These are phyloP conservation scores for Echinops telfairi DNA, from an alignment of 2,113 vertebrate genomes.

Conservation along the genomic window DNA sequence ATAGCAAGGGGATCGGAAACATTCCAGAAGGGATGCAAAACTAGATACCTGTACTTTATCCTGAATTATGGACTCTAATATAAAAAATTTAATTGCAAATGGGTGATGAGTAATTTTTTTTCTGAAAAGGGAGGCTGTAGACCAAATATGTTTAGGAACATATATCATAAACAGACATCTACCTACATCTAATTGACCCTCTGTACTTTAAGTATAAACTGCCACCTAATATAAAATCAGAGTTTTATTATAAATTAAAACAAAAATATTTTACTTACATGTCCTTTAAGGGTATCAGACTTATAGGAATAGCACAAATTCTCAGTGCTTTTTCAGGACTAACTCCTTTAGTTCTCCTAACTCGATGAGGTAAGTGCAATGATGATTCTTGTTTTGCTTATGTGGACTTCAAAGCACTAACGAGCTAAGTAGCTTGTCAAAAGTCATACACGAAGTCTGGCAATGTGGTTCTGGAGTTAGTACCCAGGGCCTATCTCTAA, in stretches of 20 bases:
- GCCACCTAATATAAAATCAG: not conserved
- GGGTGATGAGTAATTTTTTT: too few relatives aligned
- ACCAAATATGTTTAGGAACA: too few relatives aligned
- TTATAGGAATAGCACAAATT: not conserved
- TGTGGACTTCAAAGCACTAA: not conserved
- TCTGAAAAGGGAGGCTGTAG: too few relatives aligned
- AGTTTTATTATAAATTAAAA: not conserved
- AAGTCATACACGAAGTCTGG: not conserved
- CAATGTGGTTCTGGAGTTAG: not conserved
- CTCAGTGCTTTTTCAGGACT: conserved; percentile 15
- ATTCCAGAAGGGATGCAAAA: too few relatives aligned
- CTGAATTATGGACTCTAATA: too few relatives aligned
- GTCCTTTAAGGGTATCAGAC: not conserved
- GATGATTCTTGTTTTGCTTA: conserved; percentile 4
- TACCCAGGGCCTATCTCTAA: not conserved
- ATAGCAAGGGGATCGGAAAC: too few relatives aligned
- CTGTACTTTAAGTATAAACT: not conserved
- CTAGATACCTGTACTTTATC: too few relatives aligned
- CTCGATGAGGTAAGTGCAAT: not conserved
- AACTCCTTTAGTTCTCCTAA: conserved; percentile 7
- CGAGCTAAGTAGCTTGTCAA: not conserved
- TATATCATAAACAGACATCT: too few relatives aligned
- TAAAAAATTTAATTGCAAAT: too few relatives aligned
- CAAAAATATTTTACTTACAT: not conserved
- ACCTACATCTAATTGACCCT: not conserved